These are phyloP conservation scores for Brachyalestes nurse DNA, from an alignment of 2,797 vertebrate species.

Conservation along the genomic window DNA sequence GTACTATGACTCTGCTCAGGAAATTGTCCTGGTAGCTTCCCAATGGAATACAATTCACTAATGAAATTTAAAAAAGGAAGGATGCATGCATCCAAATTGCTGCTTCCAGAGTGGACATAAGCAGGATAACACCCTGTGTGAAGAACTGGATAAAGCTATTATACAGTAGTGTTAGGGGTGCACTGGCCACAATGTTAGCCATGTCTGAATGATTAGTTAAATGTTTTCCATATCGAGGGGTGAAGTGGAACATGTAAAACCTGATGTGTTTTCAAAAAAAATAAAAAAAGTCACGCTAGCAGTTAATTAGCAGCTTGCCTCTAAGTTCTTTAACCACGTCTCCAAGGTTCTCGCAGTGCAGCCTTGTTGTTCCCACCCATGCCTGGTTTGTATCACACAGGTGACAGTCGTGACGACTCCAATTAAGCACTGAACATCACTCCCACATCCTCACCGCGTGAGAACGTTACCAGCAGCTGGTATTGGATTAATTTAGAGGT, in stretches of 20 bases:
- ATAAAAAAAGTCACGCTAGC: not conserved
- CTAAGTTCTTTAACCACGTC: not conserved
- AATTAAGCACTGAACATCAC: slow-evolving; percentile 17
- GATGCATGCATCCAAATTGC: not conserved
- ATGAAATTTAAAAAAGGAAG: not conserved
- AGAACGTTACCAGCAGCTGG: slow-evolving; percentile 35
- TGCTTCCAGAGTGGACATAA: not conserved
- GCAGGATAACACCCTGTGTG: not conserved
- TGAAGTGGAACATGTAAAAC: not conserved
- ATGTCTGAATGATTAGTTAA: not conserved
- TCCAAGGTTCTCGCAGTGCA: not conserved
- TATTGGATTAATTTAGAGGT: slow-evolving; percentile 52
- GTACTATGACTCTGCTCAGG: not conserved
- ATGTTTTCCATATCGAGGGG: not conserved
- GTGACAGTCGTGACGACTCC: slow-evolving; percentile 36
- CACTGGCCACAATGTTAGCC: too few species aligned
- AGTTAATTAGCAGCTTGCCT: not conserved
- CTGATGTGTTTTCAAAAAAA: not conserved
- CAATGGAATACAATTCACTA: not conserved
- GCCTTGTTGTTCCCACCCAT: not conserved
- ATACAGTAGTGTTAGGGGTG: too few species aligned
- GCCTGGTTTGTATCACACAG: not conserved
- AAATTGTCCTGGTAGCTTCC: not conserved
- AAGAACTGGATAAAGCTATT: not conserved
- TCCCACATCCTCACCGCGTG: not conserved